phyloP scores from a whole-genome alignment of 1,140 invertebrate genomes.

The Ephestia elutella region DNA sequence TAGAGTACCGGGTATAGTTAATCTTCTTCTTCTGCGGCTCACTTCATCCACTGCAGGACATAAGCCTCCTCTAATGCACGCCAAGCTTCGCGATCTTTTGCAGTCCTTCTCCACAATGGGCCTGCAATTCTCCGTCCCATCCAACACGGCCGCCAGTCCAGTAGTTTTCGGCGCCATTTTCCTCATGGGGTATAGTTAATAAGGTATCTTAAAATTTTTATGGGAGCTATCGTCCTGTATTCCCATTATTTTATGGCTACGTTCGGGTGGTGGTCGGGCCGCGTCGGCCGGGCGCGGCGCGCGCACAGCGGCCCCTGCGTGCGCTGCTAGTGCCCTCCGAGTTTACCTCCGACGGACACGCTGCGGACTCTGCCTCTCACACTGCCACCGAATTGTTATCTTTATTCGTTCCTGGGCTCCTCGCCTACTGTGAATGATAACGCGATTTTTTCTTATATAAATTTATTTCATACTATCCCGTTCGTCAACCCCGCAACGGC shows the following conservation, averaged over 20 bases:
- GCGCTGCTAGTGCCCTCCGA: constrained; percentile 51
- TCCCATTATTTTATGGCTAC: not conserved
- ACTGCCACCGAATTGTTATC: constrained; percentile 67
- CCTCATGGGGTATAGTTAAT: no score
- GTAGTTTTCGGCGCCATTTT: no score
- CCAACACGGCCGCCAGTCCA: no score
- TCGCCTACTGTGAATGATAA: constrained; percentile 46
- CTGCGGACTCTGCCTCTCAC: constrained; percentile 61
- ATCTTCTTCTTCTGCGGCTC: no score
- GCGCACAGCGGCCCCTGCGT: constrained; percentile 57
- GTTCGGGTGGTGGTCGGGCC: constrained; percentile 28
- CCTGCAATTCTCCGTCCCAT: no score
- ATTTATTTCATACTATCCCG: constrained; percentile 12
- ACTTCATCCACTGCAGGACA: no score
- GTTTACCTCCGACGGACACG: constrained; percentile 61
- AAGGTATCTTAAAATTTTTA: no score
- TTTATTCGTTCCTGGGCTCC: constrained; percentile 54
- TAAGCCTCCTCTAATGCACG: no score
- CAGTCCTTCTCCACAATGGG: no score
- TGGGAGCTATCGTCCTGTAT: no score
- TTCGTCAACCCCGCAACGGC: not conserved
- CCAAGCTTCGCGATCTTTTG: no score
- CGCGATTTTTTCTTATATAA: constrained; percentile 39
- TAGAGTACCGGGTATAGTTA: no score
- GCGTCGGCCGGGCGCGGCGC: constrained; percentile 37